A percentile compares a stretch with the other conserved stretches of the same genome.
These are phyloP conservation scores for Cyprinella venusta DNA, from an alignment of 2,797 vertebrate genomes.

Conservation along the genomic window DNA sequence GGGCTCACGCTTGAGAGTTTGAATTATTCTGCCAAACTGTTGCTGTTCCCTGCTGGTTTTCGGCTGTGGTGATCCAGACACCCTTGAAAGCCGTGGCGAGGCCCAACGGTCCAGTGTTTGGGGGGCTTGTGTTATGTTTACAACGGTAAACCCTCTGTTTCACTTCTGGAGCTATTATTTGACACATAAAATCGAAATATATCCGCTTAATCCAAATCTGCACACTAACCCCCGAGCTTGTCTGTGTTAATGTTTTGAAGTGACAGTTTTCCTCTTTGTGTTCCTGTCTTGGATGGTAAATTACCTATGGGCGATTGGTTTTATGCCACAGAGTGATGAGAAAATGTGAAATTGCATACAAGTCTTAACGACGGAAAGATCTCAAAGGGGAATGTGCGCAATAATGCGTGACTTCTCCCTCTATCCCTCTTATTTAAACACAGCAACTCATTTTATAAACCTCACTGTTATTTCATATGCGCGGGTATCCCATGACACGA, in stretches of 20 bases:
- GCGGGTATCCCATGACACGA: slow-evolving; percentile 31
- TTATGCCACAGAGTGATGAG: slow-evolving; percentile 56
- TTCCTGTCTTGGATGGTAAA: slow-evolving; percentile 68
- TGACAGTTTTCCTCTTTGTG: slow-evolving; percentile 63
- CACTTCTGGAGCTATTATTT: slow-evolving; percentile 63
- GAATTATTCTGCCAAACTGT: slow-evolving; percentile 59
- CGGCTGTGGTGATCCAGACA: slow-evolving; percentile 53
- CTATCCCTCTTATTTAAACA: slow-evolving; percentile 34
- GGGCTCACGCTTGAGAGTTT: neutral
- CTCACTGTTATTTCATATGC: slow-evolving; percentile 23
- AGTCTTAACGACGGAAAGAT: slow-evolving; percentile 12
- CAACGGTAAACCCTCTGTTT: slow-evolving; percentile 56
- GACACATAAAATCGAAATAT: slow-evolving; percentile 71
- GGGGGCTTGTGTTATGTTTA: slow-evolving; percentile 35
- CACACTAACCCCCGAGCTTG: slow-evolving; percentile 62
- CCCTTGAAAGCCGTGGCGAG: slow-evolving; percentile 25
- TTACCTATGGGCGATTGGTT: slow-evolving; percentile 61
- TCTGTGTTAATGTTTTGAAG: slow-evolving; percentile 63
- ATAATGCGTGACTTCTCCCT: slow-evolving; percentile 11
- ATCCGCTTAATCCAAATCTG: slow-evolving; percentile 70
- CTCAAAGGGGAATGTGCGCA: slow-evolving; percentile 16
- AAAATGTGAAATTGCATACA: slow-evolving; percentile 32
- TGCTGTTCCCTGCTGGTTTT: slow-evolving; percentile 35
- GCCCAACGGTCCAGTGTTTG: slow-evolving; percentile 52
- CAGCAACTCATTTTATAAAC: slow-evolving; percentile 27